Conservation (phyloP, 2,888 invertebrate genomes). For the Drosophila acutilabella region DNA sequence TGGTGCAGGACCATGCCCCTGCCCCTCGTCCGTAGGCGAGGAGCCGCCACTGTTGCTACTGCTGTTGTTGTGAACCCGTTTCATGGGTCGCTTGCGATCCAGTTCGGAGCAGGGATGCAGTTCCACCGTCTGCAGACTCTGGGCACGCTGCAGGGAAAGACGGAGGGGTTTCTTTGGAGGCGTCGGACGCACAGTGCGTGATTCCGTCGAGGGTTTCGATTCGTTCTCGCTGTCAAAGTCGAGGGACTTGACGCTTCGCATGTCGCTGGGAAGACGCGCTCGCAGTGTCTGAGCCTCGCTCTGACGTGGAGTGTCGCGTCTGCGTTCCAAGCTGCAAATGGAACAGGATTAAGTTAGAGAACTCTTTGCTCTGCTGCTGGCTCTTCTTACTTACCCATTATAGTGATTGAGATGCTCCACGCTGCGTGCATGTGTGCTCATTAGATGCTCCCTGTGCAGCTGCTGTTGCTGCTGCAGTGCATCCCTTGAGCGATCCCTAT, state of each 20-base stretch:
- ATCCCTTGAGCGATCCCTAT: constrained; percentile 59
- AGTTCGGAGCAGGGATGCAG: constrained; percentile 74
- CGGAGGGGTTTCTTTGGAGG: constrained; percentile 94
- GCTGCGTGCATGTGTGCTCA: constrained; percentile 82
- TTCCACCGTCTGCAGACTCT: constrained; percentile 91
- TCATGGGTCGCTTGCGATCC: constrained; percentile 84
- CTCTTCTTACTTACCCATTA: constrained; percentile 70
- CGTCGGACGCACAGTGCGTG: constrained; percentile 88
- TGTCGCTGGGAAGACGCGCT: constrained; percentile 76
- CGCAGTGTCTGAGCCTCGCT: constrained; percentile 70
- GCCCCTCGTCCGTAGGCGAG: constrained; percentile 61
- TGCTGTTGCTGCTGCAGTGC: constrained; percentile 71
- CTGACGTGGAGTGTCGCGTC: constrained; percentile 72
- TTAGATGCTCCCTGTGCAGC: constrained; percentile 70
- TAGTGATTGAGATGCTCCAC: constrained; percentile 84
- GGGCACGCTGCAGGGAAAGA: constrained; percentile 92
- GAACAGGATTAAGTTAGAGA: neutral
- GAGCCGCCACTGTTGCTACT: constrained; percentile 47
- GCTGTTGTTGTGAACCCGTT: constrained; percentile 82
- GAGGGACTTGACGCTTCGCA: constrained; percentile 89
- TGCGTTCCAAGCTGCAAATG: constrained; percentile 72
- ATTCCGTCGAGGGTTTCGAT: constrained; percentile 61
- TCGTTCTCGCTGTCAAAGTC: constrained; percentile 92
- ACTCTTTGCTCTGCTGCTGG: neutral
- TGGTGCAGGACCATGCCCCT: constrained; percentile 2